Percentiles rank a stretch among this genome's conserved stretches.
These are phyloP conservation scores for Channa striata DNA, from an alignment of 2,797 vertebrate genomes.

Conservation along the genomic window DNA sequence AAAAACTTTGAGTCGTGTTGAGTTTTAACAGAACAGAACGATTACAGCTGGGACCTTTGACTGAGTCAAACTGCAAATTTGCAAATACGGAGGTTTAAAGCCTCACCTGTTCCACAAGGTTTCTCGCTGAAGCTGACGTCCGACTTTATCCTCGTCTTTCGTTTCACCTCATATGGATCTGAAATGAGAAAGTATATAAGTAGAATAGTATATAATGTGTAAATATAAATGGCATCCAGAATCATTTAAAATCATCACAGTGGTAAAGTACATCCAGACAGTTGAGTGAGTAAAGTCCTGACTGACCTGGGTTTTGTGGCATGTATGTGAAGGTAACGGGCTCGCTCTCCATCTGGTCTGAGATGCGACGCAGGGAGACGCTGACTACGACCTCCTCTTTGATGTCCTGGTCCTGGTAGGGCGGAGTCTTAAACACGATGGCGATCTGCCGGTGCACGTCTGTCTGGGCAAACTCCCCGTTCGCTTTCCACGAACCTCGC, in stretches of 20 bases:
- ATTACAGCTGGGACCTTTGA: too few relatives aligned
- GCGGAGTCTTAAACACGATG: slow-evolving; percentile 92
- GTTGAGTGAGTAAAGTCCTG: too few relatives aligned
- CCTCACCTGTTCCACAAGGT: slow-evolving; percentile 74
- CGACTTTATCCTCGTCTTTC: slow-evolving; percentile 83
- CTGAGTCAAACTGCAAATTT: too few relatives aligned
- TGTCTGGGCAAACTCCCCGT: slow-evolving; percentile 92
- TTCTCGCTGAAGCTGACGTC: slow-evolving; percentile 77
- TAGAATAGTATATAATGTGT: neutral
- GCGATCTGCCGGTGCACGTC: slow-evolving; percentile 96
- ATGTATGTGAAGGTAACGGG: slow-evolving; percentile 88
- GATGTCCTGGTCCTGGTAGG: slow-evolving; percentile 90
- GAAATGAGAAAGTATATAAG: slow-evolving; percentile 40
- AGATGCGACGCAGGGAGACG: slow-evolving; percentile 88
- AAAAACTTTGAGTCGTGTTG: too few relatives aligned
- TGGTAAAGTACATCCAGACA: neutral
- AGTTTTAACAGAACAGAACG: too few relatives aligned
- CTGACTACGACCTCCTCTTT: slow-evolving; percentile 86
- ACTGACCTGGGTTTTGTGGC: slow-evolving; percentile 87
- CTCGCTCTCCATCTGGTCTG: slow-evolving; percentile 93
- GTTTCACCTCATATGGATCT: slow-evolving; percentile 87
- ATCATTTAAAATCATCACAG: neutral
- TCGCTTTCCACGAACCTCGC: slow-evolving; percentile 88
- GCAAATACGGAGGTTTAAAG: too few relatives aligned
- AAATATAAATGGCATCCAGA: neutral